Percentiles rank a stretch among this genome's conserved stretches.
Evolutionary conservation across 2,113 vertebrate genomes (phyloP).

Genomic region (Triplophysa siluroides): DNA sequence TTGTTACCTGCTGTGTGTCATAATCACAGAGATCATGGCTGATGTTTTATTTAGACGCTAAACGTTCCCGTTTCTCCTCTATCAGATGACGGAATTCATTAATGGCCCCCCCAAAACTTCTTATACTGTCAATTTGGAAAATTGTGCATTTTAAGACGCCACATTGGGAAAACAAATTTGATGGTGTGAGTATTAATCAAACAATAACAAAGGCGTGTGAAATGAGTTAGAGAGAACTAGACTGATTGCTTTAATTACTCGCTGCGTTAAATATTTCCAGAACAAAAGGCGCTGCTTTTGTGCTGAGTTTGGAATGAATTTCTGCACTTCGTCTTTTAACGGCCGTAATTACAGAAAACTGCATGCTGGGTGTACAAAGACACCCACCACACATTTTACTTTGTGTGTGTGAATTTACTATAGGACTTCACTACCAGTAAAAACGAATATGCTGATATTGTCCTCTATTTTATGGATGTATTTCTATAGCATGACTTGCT

Average conservation of each 20-base stretch:
- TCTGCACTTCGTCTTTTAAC: slow-evolving; percentile 6
- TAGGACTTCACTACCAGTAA: not conserved
- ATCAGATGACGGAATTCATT: not conserved
- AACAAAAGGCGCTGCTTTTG: slow-evolving; percentile 36
- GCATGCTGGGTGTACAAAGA: not conserved
- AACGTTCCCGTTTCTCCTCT: not conserved
- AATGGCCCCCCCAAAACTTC: slow-evolving; percentile 23
- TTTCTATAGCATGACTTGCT: not conserved
- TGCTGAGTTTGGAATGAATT: slow-evolving; percentile 11
- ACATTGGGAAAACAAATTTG: slow-evolving; percentile 48
- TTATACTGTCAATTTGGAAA: slow-evolving; percentile 38
- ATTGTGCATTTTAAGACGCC: slow-evolving; percentile 42
- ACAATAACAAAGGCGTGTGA: slow-evolving; percentile 51
- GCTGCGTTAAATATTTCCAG: slow-evolving; percentile 46
- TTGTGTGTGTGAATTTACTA: not conserved
- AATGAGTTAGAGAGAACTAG: slow-evolving; percentile 52
- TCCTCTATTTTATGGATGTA: not conserved
- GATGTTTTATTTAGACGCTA: slow-evolving; percentile 30
- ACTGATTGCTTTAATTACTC: slow-evolving; percentile 55
- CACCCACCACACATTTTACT: slow-evolving; percentile 1
- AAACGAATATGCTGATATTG: not conserved
- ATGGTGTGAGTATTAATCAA: slow-evolving; percentile 54
- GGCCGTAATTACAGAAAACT: slow-evolving; percentile 18
- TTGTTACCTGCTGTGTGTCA: slow-evolving; percentile 30
- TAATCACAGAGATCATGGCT: slow-evolving; percentile 9